phyloP scores from a whole-genome alignment of 2,113 vertebrate genomes.

The Microcebus griseorufus region DNA sequence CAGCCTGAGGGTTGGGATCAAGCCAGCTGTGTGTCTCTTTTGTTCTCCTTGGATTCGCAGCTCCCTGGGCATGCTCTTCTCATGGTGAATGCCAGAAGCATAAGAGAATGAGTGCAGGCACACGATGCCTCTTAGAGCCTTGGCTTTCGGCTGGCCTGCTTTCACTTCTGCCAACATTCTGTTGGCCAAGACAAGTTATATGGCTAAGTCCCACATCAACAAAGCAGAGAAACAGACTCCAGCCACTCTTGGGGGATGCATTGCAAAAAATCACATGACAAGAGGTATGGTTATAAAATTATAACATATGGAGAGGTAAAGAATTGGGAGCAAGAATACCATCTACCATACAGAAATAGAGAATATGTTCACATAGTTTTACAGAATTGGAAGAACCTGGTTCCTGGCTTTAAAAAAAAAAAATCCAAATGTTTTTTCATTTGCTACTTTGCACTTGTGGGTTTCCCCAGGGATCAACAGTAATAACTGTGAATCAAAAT shows the following conservation, averaged over 20 bases:
- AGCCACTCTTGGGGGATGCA: background rate
- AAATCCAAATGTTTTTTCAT: background rate
- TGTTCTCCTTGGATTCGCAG: background rate
- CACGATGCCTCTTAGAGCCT: background rate
- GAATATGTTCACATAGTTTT: background rate
- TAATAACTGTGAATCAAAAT: conserved; percentile 12
- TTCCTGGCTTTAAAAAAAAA: conserved; percentile 3
- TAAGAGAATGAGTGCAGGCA: background rate
- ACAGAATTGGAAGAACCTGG: background rate
- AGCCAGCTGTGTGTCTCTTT: background rate
- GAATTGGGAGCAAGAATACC: background rate
- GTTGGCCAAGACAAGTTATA: background rate
- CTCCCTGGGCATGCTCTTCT: background rate
- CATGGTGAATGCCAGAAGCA: background rate
- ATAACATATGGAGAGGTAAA: background rate
- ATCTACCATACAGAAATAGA: background rate
- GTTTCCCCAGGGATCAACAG: conserved; percentile 33
- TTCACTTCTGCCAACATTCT: background rate
- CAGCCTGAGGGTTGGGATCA: background rate
- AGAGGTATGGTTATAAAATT: background rate
- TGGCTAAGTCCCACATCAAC: background rate
- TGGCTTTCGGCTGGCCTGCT: background rate
- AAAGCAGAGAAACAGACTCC: background rate
- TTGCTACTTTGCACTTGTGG: conserved; percentile 4
- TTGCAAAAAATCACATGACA: background rate